These are phyloP conservation scores for Electrophaes corylata DNA, from an alignment of 2,888 invertebrate genomes.

Conservation along the genomic window DNA sequence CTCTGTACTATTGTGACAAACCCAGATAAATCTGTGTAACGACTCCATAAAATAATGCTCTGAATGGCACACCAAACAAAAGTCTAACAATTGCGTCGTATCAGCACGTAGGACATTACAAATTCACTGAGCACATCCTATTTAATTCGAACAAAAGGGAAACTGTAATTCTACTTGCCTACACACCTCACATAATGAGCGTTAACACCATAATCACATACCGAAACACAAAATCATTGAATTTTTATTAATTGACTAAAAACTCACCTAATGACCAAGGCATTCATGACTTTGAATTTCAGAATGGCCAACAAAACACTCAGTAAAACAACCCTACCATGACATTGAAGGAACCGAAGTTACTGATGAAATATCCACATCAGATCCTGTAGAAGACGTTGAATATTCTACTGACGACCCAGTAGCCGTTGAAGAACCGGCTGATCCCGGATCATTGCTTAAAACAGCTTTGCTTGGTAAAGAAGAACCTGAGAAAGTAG, in stretches of 20 bases:
- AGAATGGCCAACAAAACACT: constrained; percentile 70
- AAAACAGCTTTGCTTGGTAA: constrained; percentile 42
- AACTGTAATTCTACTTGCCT: constrained; percentile 32
- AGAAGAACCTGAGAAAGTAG: constrained; percentile 68
- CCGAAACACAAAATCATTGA: constrained; percentile 10
- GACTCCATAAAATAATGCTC: constrained; percentile 9
- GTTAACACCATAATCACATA: constrained; percentile 33
- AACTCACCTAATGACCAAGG: too few species aligned
- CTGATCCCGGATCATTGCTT: constrained; percentile 37
- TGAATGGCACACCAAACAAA: constrained; percentile 29
- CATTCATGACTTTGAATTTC: constrained; percentile 19
- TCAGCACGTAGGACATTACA: constrained; percentile 35
- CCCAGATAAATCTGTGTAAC: constrained; percentile 7
- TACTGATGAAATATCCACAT: constrained; percentile 34
- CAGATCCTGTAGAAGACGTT: constrained; percentile 38
- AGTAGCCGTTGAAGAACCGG: constrained; percentile 31
- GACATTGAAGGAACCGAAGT: constrained; percentile 40
- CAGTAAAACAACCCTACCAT: constrained; percentile 66
- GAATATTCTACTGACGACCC: constrained; percentile 43
- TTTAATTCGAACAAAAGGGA: constrained; percentile 37
- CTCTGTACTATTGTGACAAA: constrained; percentile 12
- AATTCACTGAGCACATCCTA: constrained; percentile 38
- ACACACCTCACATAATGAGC: constrained; percentile 27
- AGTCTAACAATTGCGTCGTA: constrained; percentile 31
- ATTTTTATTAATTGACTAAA: background rate